Base-by-base conservation (phyloP, 2,888 invertebrate species). In the Marronus borbonicus region DNA sequence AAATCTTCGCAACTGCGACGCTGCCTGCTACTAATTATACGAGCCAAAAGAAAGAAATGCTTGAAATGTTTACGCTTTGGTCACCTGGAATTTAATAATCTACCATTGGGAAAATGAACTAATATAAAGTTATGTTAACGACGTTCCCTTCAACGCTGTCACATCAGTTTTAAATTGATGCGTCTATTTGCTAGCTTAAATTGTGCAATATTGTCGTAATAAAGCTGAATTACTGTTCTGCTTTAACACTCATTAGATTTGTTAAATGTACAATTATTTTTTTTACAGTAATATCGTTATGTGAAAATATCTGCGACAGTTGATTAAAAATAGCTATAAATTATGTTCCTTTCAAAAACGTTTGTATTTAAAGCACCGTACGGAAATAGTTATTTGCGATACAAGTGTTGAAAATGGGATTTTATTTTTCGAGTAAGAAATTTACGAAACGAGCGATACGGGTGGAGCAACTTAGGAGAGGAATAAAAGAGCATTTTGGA, bases 41-140 rank as follows among this genome's bases (percentile, higher is more conserved):
- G 55, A 72, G 36, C 20, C 58, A 72, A 72, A 72, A 72, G 72
- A 58, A 72, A 72, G 58, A 50, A 58, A 72, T 55, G 20, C 55
- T 36, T 36, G 72, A 72, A 58, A 72, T 60, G 72, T 72, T 72
- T 72, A 60, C 72, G 72, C 72, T 58, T 24, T 58, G 70, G 17
- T 72, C 72, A 72, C 72, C 72, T 72, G 72, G 72, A 72, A 72
- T 72, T 72, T 60, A 72, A 72, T 72, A 72, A 72, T 55, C 55
- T 55, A 55, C 50, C 20, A 10, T 20, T 31, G 2, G 36, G 72
- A 39, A 39, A 17, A 72, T 58, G 62, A 68, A 68, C 68, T 17
- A 50, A 68, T 50, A 68, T 68, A 68, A 68, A 24, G 68, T 68
- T 50, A 50, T 20, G 28, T 50, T 68, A 68, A 68, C 50, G 50